Evolutionary conservation across 2,113 vertebrate species (phyloP), one percentile per base, ranked within the genome.

Genomic region (Tenebrosternarchus preto): DNA sequence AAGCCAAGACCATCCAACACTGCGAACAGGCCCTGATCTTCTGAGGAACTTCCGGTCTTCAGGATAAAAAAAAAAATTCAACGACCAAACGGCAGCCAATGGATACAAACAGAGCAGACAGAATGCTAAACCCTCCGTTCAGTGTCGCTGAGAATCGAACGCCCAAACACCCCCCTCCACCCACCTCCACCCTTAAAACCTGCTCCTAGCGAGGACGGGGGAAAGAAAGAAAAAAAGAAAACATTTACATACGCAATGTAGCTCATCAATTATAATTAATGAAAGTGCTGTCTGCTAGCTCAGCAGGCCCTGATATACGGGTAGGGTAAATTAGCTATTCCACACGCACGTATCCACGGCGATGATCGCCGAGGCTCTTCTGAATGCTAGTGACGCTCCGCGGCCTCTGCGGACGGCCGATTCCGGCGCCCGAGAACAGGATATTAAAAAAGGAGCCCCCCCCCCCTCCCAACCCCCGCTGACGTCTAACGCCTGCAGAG

Each of bases 241-340:
- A 79, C 80, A 85, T 85, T 85, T 84, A 83, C 85, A 86, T 67
- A 82, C 82, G 77, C 80, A 86, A 71, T 68, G 76, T 78, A 80
- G 82, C 82, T 86, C 82, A 84, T 79, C 80, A 84, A 81, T 81
- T 84, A 82, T 81, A 81, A 86, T 86, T 86, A 84, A 78, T 86
- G 79, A 84, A 81, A 82, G 77, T 70, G 66, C 36, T 20, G 63
- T 73, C 76, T 77, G 79, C 79, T 68, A 79, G 69, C 82, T 82
- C 80, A 73, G 57, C 70, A 50, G 69, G 76, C 60, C 61, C 76
- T 63, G 80, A 77, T 78, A 84, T 19, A 84, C 15, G 17, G 80
- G 73, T 22, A 25, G 56, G 60, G 19, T 78, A 68, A 76, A 85
- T 85, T 85, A 83, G 67, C 61, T 61, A 81, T 85, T 82, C 83